Evolutionary conservation across 2,888 invertebrate genomes (phyloP).

Genomic region (Melanostoma scalare): DNA sequence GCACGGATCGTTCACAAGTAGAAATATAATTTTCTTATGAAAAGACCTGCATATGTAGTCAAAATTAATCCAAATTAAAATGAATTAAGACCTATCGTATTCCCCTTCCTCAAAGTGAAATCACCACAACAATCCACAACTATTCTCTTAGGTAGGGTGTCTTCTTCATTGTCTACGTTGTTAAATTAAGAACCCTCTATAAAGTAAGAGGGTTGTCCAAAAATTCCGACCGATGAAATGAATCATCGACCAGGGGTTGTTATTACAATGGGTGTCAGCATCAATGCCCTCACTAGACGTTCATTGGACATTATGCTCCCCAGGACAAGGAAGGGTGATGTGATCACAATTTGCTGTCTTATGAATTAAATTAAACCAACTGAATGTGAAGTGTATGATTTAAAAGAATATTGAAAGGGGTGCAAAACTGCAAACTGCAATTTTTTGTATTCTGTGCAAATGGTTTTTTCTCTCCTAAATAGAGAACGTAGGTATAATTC

Average conservation of each 20-base stretch:
- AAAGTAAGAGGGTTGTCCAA: conserved; percentile 89
- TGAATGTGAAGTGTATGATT: conserved; percentile 56
- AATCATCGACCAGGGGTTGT: conserved; percentile 75
- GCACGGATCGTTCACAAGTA: too few relatives aligned
- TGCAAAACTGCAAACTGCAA: conserved; percentile 2
- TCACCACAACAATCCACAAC: too few relatives aligned
- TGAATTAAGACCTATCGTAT: too few relatives aligned
- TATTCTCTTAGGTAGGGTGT: too few relatives aligned
- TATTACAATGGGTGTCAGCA: conserved; percentile 88
- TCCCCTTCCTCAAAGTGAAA: too few relatives aligned
- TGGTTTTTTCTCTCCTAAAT: neutral
- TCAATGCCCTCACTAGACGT: conserved; percentile 92
- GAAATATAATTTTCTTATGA: too few relatives aligned
- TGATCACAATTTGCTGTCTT: neutral
- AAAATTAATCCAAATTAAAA: too few relatives aligned
- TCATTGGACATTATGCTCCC: conserved; percentile 93
- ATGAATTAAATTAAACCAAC: conserved; percentile 3
- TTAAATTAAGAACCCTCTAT: conserved; percentile 78
- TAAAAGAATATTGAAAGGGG: conserved; percentile 15
- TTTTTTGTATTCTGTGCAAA: neutral
- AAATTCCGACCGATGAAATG: conserved; percentile 88
- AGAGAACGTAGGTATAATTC: too few relatives aligned
- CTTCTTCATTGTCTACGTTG: neutral
- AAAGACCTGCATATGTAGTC: too few relatives aligned
- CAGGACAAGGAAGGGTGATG: conserved; percentile 88